Base-by-base conservation (phyloP, 1,140 invertebrate species). In the Pseudomyrmex sp. region DNA sequence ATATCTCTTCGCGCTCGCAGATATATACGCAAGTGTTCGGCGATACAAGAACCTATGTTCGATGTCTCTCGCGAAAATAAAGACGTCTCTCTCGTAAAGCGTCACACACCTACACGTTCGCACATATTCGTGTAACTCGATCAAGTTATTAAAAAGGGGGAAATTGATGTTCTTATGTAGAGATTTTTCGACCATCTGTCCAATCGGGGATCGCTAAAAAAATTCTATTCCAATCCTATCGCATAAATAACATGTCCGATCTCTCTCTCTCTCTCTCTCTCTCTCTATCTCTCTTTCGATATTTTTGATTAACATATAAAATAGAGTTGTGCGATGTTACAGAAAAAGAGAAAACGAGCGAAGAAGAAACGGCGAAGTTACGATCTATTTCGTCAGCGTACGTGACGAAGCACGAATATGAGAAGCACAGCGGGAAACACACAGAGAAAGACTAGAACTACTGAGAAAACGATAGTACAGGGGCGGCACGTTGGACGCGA, bases 41-140 rank as follows among this genome's bases (percentile, higher is more conserved):
- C 79, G 72, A 83, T 87, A 85, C 85, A 72, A 85, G 82, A 70
- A 90, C 88, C 84, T 90, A 90, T 89, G 89, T 88, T 86, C 89
- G 65, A 88, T 77, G 89, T 86, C 88, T 76, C 35, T 35, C 35
- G 18, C 35, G 75, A 69, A 59, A 90, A 90, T 90, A 90, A 89
- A 90, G 89, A 90, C 88, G 86, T 88, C 89, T 80, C 89, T 80
- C 80, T 75, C 50, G 50, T 85, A 83, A 89, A 80, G 88, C 85
- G 20, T 54, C 76, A 73, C 66, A 87, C 89, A 83, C 88, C 89
- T 88, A 89, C 88, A 75, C 23, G 73, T 74, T 26, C 48, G 68
- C 52, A 61, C 61, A 59, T 66, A 86, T 15, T 88, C 54, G 66
- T 70, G 56, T 82, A 77, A 56, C 58, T 82, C 62, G 56, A 35